Evolutionary conservation across 1,140 invertebrate genomes (phyloP), one percentile per base, ranked within the genome.

Genomic region (Pararge aegeria): DNA sequence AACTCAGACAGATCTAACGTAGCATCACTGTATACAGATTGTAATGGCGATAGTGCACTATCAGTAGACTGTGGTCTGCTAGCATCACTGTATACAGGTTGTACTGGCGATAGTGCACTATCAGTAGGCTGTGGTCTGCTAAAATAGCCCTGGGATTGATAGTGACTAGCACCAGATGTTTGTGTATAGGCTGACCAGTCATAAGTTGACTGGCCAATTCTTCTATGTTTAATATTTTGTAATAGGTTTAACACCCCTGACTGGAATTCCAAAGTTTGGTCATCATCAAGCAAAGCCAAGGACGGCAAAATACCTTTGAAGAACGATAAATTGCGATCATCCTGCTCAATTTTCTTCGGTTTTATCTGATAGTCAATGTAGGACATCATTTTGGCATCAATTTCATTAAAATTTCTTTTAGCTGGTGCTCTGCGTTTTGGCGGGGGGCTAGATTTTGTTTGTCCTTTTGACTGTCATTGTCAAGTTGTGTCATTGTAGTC

Each of bases 241-340:
- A 68, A 64, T 37, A 68, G 44, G 29, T 64, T 68, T 57, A 68
- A 16, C 40, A 69, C 62, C n/a, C 66, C 55, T 21, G 66, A 65
- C 49, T 69, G 66, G 38, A 69, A 69, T 69, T 69, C 63, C 30
- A 69, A 62, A 52, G 34, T 69, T 65, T 69, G 58, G 29, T 69
- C 38, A 29, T 52, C 59, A 49, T 69, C 38, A 52, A 69, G 62
- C 21, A 19, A 51, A 51, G 62, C 44, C 55, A 65, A 40, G 12
- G 21, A 30, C 46, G 66, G 66, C 56, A 57, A 54, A 6, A 61
- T 27, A 61, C 30, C 9, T 40, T 40, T 40, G 9, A 40, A 40
- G 37, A 40, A 40, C 2, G 9, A 40, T 7, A 40, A 40, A 40
- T 40, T 40, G 9, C 13, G 37, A 7, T 40, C 37, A 15, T 40